These are phyloP conservation scores for Hippopotamus amphibius DNA, from an alignment of 2,113 vertebrate species.

Conservation along the genomic window DNA sequence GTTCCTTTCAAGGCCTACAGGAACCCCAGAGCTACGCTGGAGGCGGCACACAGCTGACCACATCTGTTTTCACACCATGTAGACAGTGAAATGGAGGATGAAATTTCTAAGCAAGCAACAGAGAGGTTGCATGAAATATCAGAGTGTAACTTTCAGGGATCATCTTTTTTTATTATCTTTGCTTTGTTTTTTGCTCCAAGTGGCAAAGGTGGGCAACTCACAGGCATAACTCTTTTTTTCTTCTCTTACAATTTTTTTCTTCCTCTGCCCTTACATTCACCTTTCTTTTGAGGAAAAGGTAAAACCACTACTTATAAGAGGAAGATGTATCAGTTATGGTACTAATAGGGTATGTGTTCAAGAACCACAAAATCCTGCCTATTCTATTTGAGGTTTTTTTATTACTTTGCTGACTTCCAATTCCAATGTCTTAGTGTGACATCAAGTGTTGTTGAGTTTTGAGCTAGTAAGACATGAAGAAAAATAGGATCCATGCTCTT, in stretches of 20 bases:
- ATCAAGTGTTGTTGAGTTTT: neutral
- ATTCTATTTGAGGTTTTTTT: neutral
- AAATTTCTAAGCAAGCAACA: conserved; percentile 29
- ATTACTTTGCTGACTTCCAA: conserved; percentile 33
- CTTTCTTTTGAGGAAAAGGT: conserved; percentile 35
- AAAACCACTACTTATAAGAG: conserved; percentile 14
- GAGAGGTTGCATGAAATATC: neutral
- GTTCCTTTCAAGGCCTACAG: neutral
- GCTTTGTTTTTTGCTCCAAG: neutral
- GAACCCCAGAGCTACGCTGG: neutral
- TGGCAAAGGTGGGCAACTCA: neutral
- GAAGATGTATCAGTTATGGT: neutral
- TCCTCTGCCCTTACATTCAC: neutral
- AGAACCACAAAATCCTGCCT: conserved; percentile 37
- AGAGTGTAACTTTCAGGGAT: neutral
- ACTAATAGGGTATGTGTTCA: neutral
- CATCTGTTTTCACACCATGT: neutral
- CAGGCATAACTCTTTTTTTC: neutral
- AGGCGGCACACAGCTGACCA: neutral
- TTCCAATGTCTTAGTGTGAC: neutral
- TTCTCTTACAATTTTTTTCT: neutral
- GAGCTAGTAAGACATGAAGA: neutral
- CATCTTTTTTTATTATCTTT: neutral
- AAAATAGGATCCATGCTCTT: neutral
- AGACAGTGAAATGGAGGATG: neutral